These are phyloP conservation scores for Lampris incognitus DNA, from an alignment of 2,113 vertebrate genomes.

Conservation along the genomic window DNA sequence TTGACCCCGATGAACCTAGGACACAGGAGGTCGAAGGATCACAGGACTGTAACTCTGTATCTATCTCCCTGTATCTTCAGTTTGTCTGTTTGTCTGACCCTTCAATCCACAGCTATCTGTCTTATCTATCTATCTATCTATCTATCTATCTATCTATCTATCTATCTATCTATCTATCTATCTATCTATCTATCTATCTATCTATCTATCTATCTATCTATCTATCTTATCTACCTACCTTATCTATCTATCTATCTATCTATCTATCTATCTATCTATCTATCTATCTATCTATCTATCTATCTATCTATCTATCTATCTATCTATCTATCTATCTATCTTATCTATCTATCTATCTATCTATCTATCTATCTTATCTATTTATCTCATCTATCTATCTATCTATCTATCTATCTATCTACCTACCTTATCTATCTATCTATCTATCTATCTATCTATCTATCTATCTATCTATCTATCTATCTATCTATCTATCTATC, in stretches of 20 bases:
- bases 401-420: no score
- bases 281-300: background rate
- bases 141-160: background rate
- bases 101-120: slow-evolving; percentile 14
- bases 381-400: no score
- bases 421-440: no score
- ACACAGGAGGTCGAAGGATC: slow-evolving; percentile 23
- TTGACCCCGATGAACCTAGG: slow-evolving; percentile 24
- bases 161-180: slow-evolving; percentile 1
- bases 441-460: background rate
- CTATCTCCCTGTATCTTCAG: background rate
- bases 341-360: no score
- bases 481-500: no score
- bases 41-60: background rate
- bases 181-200: slow-evolving; percentile 25
- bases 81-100: background rate
- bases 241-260: no score
- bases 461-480: no score
- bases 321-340: background rate
- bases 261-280: background rate
- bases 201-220: background rate
- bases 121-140: slow-evolving; percentile 17
- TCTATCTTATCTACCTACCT: background rate
- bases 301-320: background rate
- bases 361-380: no score